phyloP scores from a whole-genome alignment of 2,113 vertebrate genomes.

The Rhinopomastus cyanomelas region DNA sequence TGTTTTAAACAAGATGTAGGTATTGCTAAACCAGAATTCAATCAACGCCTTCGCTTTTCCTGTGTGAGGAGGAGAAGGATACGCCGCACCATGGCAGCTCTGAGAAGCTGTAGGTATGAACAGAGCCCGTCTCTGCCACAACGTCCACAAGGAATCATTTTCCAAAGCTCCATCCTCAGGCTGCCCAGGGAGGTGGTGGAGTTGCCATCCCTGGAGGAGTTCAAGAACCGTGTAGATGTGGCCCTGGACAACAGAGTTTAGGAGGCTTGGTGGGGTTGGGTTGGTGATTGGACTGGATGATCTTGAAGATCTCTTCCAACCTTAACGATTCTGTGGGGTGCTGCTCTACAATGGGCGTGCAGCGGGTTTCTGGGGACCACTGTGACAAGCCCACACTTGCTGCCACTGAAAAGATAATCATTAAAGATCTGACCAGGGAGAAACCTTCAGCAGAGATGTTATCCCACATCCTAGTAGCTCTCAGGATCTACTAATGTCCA shows the following conservation, averaged over 20 bases:
- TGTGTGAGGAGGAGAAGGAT: not conserved
- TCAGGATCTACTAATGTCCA: not conserved
- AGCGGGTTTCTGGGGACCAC: not conserved
- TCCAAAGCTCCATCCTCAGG: not conserved
- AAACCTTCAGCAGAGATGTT: not conserved
- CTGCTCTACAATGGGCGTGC: not conserved
- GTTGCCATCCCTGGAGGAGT: too few relatives aligned
- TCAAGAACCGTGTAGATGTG: too few relatives aligned
- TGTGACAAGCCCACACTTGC: not conserved
- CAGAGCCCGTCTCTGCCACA: not conserved
- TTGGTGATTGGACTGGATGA: too few relatives aligned
- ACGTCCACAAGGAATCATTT: not conserved
- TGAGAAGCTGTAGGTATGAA: not conserved
- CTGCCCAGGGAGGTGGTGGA: too few relatives aligned
- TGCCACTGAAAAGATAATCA: not conserved
- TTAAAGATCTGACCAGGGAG: not conserved
- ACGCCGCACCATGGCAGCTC: fast-evolving
- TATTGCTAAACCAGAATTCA: not conserved
- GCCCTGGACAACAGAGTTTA: too few relatives aligned
- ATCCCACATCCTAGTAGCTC: not conserved
- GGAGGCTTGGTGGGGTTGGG: too few relatives aligned
- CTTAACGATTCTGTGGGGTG: too few relatives aligned
- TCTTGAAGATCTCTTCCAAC: too few relatives aligned
- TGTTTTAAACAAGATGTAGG: not conserved
- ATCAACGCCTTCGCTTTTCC: not conserved